Conservation (phyloP, 2,888 invertebrate species). For the Chloroclystis v-ata region DNA sequence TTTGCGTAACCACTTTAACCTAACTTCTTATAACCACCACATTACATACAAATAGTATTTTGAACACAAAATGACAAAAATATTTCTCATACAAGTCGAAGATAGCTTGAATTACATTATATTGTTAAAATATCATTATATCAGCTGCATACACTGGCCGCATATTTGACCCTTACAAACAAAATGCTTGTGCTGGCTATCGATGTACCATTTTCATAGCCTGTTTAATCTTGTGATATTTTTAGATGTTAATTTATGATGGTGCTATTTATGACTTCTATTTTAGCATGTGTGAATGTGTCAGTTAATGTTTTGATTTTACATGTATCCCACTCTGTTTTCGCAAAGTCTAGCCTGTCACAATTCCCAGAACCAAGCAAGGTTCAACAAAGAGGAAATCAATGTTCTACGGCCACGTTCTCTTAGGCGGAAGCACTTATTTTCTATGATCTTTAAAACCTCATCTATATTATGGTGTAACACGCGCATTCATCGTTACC, state of each 20-base stretch:
- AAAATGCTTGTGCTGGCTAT: constrained; percentile 3
- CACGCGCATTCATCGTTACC: constrained; percentile 3
- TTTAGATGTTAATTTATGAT: background rate
- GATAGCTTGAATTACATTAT: background rate
- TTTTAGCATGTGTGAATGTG: background rate
- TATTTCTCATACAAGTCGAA: constrained; percentile 2
- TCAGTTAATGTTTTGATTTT: background rate
- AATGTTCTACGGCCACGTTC: background rate
- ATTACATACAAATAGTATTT: constrained; percentile 12
- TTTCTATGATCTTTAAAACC: background rate
- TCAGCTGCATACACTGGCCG: background rate
- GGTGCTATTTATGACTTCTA: background rate
- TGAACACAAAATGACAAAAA: constrained; percentile 6
- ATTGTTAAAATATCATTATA: constrained; percentile 1
- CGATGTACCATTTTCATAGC: constrained; percentile 10
- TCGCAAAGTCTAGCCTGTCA: too few species aligned
- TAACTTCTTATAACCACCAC: constrained; percentile 23
- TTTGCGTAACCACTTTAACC: constrained; percentile 19
- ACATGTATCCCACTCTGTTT: too few species aligned
- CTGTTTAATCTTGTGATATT: background rate
- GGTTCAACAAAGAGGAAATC: background rate
- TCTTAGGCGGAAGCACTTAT: background rate
- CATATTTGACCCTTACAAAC: constrained; percentile 7
- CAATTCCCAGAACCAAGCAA: too few species aligned
- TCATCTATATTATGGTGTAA: background rate